Base-by-base conservation (phyloP, 2,113 vertebrate genomes). In the Erythrocebus patas region DNA sequence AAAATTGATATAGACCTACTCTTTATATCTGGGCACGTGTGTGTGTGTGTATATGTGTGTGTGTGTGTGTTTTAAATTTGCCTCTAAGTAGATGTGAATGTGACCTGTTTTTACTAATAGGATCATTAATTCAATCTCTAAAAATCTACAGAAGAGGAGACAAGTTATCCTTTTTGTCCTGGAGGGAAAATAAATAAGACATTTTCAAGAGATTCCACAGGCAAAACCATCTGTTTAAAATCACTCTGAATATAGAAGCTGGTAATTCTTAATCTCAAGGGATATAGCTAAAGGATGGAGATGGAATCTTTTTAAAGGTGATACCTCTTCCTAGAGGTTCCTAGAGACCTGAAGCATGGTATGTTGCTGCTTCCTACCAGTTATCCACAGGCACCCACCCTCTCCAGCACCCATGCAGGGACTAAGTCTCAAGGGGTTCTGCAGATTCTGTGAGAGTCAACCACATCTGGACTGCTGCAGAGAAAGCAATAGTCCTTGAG, bases 221-320 rank as follows among this genome's bases (percentile, higher is more conserved):
- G 61, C 52, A 93, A 97, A 93, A 30, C n/a, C 81, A 91, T 96
- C 10, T 89, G 57, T 93, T 92, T 87, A 45, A 81, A 81, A 87
- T 68, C 40, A 64, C 9, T 38, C 20, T 70, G 76, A 80, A 64
- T 84, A 48, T 50, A 76, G 61, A 95, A 68, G n/a, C 17, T 84
- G 83, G 52, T 73, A 25, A 81, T 93, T 96, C 23, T 78, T 25
- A 30, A 35, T 81, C 73, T 90, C 66, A 55, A 59, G 32, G 45
- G 50, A 98, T 18, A 30, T 9, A 68, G 18, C 64, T 84, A 59
- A 48, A 79, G 27, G 16, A 35, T 70, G 3, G 72, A 52, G 16
- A 35, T 70, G 4, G 78, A 52, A 45, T 50, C 2, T 72, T 92
- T 83, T 55, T 45, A 76, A 89, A 89, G 78, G 82, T 68, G 70